These are phyloP conservation scores for Zosterops japonicus DNA, from an alignment of 2,113 vertebrate species.

Conservation along the genomic window DNA sequence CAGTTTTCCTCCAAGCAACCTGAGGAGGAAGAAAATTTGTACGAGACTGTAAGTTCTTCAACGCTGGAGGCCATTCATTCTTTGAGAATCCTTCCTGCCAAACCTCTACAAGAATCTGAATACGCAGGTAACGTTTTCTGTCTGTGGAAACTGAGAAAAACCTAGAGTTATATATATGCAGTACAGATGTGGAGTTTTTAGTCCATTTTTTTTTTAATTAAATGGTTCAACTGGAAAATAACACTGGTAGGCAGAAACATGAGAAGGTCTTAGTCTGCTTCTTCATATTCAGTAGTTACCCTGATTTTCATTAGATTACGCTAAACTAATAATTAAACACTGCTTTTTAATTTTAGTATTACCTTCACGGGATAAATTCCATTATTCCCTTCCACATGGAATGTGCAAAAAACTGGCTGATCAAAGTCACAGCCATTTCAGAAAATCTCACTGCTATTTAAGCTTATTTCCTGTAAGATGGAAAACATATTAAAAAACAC, in stretches of 20 bases:
- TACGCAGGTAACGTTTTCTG: slow-evolving; percentile 67
- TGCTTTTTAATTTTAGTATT: neutral
- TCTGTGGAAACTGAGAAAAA: neutral
- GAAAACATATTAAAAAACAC: neutral
- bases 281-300: neutral
- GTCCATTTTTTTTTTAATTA: neutral
- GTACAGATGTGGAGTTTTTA: neutral
- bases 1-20: neutral
- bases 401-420: neutral
- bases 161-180: neutral
- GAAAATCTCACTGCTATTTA: neutral
- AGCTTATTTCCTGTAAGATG: neutral
- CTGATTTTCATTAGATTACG: neutral
- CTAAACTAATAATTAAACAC: neutral
- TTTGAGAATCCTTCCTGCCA: slow-evolving; percentile 65
- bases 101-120: slow-evolving; percentile 67
- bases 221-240: neutral
- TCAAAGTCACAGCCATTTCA: neutral
- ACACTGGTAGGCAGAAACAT: neutral
- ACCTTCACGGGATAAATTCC: neutral
- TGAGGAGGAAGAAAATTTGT: neutral
- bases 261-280: neutral
- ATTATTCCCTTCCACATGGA: neutral
- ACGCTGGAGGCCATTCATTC: neutral
- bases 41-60: slow-evolving; percentile 51